Conservation (phyloP, 2,113 vertebrate genomes). For the Tachycineta bicolor region DNA sequence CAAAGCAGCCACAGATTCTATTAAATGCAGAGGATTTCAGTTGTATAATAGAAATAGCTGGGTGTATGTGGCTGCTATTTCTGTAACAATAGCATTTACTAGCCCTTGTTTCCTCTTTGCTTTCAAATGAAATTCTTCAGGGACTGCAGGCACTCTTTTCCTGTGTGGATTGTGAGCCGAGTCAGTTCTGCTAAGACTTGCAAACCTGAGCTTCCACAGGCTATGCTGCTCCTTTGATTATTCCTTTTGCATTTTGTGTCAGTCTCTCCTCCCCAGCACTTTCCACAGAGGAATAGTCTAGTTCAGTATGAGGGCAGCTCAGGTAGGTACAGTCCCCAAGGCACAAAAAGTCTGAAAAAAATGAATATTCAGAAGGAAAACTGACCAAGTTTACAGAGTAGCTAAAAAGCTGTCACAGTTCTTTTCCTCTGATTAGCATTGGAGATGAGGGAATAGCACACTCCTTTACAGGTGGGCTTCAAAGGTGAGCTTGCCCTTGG, state of each 20-base stretch:
- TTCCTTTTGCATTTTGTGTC: neutral
- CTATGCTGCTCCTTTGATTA: neutral
- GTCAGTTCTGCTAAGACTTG: neutral
- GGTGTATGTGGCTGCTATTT: conserved; percentile 52
- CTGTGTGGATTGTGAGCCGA: neutral
- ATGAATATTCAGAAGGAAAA: neutral
- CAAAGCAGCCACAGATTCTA: neutral
- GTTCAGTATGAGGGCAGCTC: neutral
- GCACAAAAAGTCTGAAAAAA: neutral
- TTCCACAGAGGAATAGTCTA: neutral
- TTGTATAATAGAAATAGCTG: conserved; percentile 15
- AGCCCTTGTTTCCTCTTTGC: conserved; percentile 39
- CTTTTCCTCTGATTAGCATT: neutral
- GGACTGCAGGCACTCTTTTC: conserved; percentile 1
- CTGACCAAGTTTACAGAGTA: rapidly evolving
- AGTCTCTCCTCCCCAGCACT: neutral
- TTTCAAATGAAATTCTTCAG: conserved; percentile 10
- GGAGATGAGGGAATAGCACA: neutral
- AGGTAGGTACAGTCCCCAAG: neutral
- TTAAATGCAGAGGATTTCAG: neutral
- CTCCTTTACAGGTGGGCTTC: neutral
- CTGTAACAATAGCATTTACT: conserved; percentile 46
- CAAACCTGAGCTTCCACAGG: neutral
- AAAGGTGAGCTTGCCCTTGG: neutral
- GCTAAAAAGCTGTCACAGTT: neutral